Base-by-base conservation (phyloP, 1,140 invertebrate species). In the Calliopsis andreniformis region DNA sequence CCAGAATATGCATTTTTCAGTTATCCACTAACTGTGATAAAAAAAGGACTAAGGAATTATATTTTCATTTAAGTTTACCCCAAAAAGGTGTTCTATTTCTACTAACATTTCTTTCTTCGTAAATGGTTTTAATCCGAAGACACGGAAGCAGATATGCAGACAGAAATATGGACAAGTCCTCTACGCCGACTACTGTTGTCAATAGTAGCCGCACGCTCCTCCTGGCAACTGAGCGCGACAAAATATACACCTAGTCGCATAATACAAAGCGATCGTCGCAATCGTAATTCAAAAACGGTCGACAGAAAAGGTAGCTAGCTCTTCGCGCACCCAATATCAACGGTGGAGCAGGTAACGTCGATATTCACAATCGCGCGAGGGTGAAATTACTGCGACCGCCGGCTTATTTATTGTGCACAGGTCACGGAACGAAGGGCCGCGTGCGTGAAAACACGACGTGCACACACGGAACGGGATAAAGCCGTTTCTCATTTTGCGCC, bases 341-440 rank as follows among this genome's bases (percentile, higher is more conserved):
- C 61, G 56, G 35, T 43, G 53, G 43, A 32, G 7, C 62, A 69
- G 23, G 30, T 56, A 75, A 68, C 53, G 53, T 55, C 70, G 70
- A 75, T 75, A 75, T 30, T 75, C 43, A 5, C 70, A 78, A 75
- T 75, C 43, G 47, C 32, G 43, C 20, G 45, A 12, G 30, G 32
- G 55, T 6, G 67, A 68, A 79, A 79, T 76, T 79, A 79, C 63
- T 67, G 63, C 77, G 62, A 68, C 56, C 71, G 47, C 18, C 35
- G 23, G 77, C 55, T 79, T 76, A 79, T 79, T 79, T 79, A 79
- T 79, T 55, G 77, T 59, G 25, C 18, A 18, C 35, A 16, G 35
- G 10, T 16, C 20, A 47, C 14, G 3, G 43, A 62, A 79, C 42
- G 53, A 55, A 68, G 71, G 56, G 63, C 62, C 35, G 58, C n/a